Evolutionary conservation across 1,140 invertebrate genomes (phyloP).

Genomic region (Onthophagus taurus): DNA sequence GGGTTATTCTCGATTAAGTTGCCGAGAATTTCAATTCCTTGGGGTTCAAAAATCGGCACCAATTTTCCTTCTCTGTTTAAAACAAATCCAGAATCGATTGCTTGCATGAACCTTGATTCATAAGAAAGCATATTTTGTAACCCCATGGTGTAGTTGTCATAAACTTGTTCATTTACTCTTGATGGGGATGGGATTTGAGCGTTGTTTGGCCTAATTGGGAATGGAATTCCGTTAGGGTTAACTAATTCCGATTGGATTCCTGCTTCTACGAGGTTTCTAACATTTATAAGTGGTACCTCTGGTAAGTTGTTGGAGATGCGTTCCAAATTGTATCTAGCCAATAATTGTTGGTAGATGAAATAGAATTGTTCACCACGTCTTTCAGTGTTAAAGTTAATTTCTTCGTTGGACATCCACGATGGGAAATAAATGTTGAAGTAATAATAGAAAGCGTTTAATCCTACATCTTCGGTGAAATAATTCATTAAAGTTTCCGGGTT

Average conservation of each 20-base stretch:
- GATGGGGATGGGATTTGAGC: background rate
- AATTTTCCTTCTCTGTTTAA: constrained; percentile 36
- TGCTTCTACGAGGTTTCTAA: constrained; percentile 43
- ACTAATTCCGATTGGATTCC: constrained; percentile 56
- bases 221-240: constrained; percentile 54
- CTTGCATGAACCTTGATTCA: constrained; percentile 50
- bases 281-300: constrained; percentile 48
- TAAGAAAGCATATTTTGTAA: constrained; percentile 31
- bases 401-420: constrained; percentile 48
- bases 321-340: constrained; percentile 58
- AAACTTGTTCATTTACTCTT: background rate
- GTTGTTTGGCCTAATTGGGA: constrained; percentile 48
- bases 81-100: constrained; percentile 52
- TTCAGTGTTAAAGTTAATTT: constrained; percentile 41
- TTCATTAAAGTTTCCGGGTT: constrained; percentile 45
- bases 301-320: constrained; percentile 52
- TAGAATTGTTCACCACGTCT: constrained; percentile 55
- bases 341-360: constrained; percentile 49
- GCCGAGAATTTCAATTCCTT: constrained; percentile 50
- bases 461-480: constrained; percentile 61
- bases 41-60: constrained; percentile 39
- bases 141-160: constrained; percentile 14
- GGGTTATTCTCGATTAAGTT: constrained; percentile 56
- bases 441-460: constrained; percentile 55
- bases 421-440: constrained; percentile 53